A percentile compares a stretch with the other conserved stretches of the same genome.
Conservation (phyloP, 1,140 invertebrate species). For the Drosophila mojavensis region DNA sequence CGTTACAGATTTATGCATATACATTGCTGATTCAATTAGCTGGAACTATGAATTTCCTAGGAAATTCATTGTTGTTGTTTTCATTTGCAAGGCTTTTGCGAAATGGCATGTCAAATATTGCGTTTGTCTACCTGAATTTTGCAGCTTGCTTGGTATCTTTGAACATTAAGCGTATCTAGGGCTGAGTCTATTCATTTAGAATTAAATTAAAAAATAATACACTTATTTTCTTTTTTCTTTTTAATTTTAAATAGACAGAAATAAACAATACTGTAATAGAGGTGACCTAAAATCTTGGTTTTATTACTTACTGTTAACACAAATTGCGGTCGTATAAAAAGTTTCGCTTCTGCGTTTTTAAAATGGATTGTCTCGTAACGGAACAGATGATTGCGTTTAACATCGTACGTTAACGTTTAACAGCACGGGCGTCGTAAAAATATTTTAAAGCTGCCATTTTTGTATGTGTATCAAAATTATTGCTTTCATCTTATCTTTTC, state of each 20-base stretch:
- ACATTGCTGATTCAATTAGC: background rate
- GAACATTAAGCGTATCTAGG: too few relatives aligned
- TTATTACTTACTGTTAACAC: background rate
- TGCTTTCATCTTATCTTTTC: too few relatives aligned
- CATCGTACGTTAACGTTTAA: background rate
- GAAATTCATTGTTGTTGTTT: background rate
- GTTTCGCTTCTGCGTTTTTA: background rate
- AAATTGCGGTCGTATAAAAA: background rate
- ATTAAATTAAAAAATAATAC: background rate
- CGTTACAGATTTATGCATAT: slow-evolving; percentile 3
- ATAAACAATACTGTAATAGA: background rate
- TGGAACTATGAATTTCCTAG: background rate
- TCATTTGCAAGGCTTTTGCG: background rate
- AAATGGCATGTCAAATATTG: too few relatives aligned
- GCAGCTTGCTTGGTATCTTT: too few relatives aligned
- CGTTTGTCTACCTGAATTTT: background rate
- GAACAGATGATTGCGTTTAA: slow-evolving; percentile 1
- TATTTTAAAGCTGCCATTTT: background rate
- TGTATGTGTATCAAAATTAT: too few relatives aligned
- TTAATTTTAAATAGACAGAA: background rate
- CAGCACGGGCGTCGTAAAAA: background rate
- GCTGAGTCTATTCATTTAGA: background rate
- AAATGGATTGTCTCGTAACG: background rate
- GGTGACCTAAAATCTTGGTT: background rate
- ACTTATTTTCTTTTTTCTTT: too few relatives aligned